Evolutionary conservation across 2,113 vertebrate genomes (phyloP), one percentile per base, ranked within the genome.

Genomic region (Ariopsis seemanni): DNA sequence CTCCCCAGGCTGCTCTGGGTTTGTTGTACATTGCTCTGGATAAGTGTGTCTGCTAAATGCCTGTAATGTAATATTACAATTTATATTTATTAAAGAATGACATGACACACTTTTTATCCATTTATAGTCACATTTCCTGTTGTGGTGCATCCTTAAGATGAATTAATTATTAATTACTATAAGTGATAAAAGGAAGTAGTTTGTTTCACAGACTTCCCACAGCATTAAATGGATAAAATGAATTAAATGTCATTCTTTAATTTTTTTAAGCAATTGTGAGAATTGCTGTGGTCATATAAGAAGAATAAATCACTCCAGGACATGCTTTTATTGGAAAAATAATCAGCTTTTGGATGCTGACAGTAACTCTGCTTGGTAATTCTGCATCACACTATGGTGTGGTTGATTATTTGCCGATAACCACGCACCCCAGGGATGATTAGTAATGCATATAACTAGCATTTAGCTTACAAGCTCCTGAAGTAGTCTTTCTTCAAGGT

Each of bases 401-500:
- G 2, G 22, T 52, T 27, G 75, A 27, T 79, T 79, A 55, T 79
- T 79, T 79, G 1, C 6, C 25, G 7, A 15, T 79, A 79, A 55
- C 15, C 1, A 0, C 55, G 60, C 55, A 30, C 78, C 27, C 17
- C 17, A 7, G 27, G 53, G 7, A 57, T 57, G 6, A 1, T 57
- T 34, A 18, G 27, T 5, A 58, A 9, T 58, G 15, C 55, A 9
- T 20, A 80, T 27, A 20, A 52, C 7, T 0, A 63, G 77, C 7
- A 77, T 52, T 77, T 25, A 79, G 84, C 95, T 94, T 92, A 96
- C 95, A 89, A 96, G 93, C 90, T 95, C 94, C 53, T 88, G 90
- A 77, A 92, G 87, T 87, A 97, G 92, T 87, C 94, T 95, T 89
- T 89, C 92, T 79, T 93, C 85, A 63, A 98, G 94, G 25, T 92